Base-by-base conservation (phyloP, 2,888 invertebrate species). In the Erebia palarica region DNA sequence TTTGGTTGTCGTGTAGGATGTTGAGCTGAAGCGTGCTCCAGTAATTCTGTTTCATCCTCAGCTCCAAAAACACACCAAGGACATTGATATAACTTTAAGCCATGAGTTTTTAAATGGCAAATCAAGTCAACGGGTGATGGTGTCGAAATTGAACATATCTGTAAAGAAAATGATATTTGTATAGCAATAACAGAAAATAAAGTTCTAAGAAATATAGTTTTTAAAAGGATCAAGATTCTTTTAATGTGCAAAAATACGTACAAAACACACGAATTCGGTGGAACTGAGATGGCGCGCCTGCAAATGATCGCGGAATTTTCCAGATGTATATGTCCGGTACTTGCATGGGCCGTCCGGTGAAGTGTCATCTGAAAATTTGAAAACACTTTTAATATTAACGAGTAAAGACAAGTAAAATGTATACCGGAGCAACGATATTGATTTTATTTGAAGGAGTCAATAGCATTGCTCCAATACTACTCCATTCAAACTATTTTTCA, bases 1-100 rank as follows among this genome's bases (percentile, higher is more conserved):
- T 89, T 87, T 0, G 92, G 90, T 63, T 89, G 89, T 63, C 82
- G 82, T 2, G 84, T 71, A 1, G 94, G 94, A 72, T 95, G 95
- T 8, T 80, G 60, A 3, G 77, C 58, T 0, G 92, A 85, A 0
- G 88, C 81, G 75, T 94, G 94, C 0, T 80, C 78, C 66, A 93
- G 75, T 70, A 94, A 77, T 1, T 85, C 86, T 0, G 69, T 44
- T 74, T 93, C 89, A n/a, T 79, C 84, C 73, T 89, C 88, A 0
- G 87, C 87, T 0, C 93, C 93, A 69, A 80, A 80, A 0, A 88
- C 81, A 72, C 94, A 94, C 85, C 90, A 91, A 0, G 88, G 83
- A 76, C 94, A 94, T 78, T 88, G 92, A 73, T 91, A 92, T 67
- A 90, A 74, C 73, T 83, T 88, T n/a, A 93, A 72, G 0, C 84